These are phyloP conservation scores for Drosophila tanythrix DNA, from an alignment of 2,888 invertebrate genomes.

Conservation along the genomic window DNA sequence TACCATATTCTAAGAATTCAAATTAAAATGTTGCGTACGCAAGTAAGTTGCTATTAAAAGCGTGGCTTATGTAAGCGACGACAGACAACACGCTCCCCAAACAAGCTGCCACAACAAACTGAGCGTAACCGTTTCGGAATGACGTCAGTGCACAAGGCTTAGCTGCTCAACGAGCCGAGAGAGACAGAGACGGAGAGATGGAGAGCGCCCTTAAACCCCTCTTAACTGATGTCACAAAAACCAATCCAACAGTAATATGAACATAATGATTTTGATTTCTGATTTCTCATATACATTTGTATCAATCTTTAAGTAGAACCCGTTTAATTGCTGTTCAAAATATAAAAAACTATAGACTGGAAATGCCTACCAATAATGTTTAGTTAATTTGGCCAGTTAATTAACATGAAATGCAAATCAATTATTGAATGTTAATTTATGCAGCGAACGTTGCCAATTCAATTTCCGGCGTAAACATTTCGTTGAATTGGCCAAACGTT, in stretches of 20 bases:
- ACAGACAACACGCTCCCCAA: neutral
- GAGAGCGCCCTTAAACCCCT: conserved; percentile 9
- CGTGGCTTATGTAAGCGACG: conserved; percentile 45
- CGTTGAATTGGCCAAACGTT: conserved; percentile 34
- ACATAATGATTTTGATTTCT: conserved; percentile 8
- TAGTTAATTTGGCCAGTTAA: conserved; percentile 46
- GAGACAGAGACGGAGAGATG: conserved; percentile 12
- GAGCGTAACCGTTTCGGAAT: conserved; percentile 70
- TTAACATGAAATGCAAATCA: conserved; percentile 67
- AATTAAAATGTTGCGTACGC: conserved; percentile 25
- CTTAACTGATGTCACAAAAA: conserved; percentile 41
- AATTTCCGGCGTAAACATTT: conserved; percentile 68
- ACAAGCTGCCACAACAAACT: conserved; percentile 16
- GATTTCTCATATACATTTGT: neutral
- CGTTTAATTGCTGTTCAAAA: conserved; percentile 37
- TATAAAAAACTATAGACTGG: neutral
- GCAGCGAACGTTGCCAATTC: conserved; percentile 45
- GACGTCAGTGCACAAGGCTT: conserved; percentile 55
- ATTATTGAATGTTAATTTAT: conserved; percentile 43
- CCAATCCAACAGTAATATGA: conserved; percentile 5
- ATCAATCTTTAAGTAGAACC: conserved; percentile 23
- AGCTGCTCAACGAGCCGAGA: conserved; percentile 10
- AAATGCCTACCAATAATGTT: conserved; percentile 23
- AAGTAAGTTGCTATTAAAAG: conserved; percentile 23
- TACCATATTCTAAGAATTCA: conserved; percentile 48